Evolutionary conservation across 2,113 vertebrate genomes (phyloP).

Genomic region (Cyanoderma ruficeps): DNA sequence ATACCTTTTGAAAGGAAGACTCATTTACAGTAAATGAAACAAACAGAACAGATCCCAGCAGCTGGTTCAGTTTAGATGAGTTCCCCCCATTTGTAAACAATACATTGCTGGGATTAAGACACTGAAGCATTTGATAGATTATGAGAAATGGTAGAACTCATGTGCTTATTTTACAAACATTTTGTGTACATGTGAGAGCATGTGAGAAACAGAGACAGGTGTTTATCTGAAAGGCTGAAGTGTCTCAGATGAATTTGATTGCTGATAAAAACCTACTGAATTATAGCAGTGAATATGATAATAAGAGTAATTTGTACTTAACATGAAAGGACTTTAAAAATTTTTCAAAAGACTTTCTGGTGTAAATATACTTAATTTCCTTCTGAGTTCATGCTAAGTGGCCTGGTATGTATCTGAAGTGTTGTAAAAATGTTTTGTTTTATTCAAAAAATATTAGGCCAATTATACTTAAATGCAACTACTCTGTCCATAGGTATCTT

Average conservation of each 20-base stretch:
- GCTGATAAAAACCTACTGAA: not conserved
- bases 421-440: not conserved
- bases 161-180: not conserved
- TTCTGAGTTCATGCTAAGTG: not conserved
- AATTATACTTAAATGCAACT: not conserved
- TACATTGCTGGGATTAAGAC: not conserved
- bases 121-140: not conserved
- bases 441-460: not conserved
- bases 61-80: not conserved
- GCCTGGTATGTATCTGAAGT: not conserved
- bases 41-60: not conserved
- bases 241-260: not conserved
- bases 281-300: not conserved
- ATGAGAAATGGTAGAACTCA: not conserved
- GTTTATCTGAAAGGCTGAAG: not conserved
- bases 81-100: not conserved
- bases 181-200: not conserved
- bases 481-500: not conserved
- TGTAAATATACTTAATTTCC: not conserved
- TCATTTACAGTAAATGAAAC: not conserved
- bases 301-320: not conserved
- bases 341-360: not conserved
- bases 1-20: not conserved
- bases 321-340: not conserved
- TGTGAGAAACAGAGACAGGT: not conserved